Evolutionary conservation across 2,113 vertebrate species (phyloP), one percentile per base, ranked within the genome.

Genomic region (Corythoichthys haematopterus): DNA sequence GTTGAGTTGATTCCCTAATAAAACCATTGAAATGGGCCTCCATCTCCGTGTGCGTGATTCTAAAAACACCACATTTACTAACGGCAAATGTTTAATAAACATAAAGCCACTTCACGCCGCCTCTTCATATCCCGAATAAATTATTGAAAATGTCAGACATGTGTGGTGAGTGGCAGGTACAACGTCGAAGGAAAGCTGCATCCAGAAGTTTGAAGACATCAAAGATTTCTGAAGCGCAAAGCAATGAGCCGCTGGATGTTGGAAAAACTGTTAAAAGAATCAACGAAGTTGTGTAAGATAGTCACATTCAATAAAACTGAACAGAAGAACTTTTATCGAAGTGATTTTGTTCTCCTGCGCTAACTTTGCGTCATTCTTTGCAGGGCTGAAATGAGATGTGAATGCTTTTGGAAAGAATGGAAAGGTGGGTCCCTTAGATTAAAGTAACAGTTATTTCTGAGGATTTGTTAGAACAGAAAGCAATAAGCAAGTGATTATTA

Each of bases 351-450:
- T 10, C 15, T 51, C 33, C 20, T 58, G 53, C 1, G 11, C 2
- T 74, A n/a, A 76, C 11, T 45, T 15, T 6, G 28, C 5, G 33
- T 37, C 20, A 16, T 11, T 16, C 8, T 75, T 38, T 80, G 55
- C 70, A 97, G 95, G 77, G 80, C 80, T 68, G 93, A 94, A 46
- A 73, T 97, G 35, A 89, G 82, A 45, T 63, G 70, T 62, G 92
- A 94, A 52, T 84, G 90, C 1, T 92, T 96, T 84, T 94, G 92
- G 89, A 70, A 74, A 0, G 68, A 86, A 5, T 93, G 93, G 80
- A 86, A 80, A 84, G 85, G 95, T 95, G 52, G 80, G 88, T 61
- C 3, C 11, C 53, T 57, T 57, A 0, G 14, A 57, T 36, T 6
- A 14, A 36, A 4, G 6, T 2, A 1, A 14, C 4, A 36, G 3